Evolutionary conservation across 2,113 vertebrate species (phyloP), one percentile per base, ranked within the genome.

Genomic region (Pandion haliaetus): DNA sequence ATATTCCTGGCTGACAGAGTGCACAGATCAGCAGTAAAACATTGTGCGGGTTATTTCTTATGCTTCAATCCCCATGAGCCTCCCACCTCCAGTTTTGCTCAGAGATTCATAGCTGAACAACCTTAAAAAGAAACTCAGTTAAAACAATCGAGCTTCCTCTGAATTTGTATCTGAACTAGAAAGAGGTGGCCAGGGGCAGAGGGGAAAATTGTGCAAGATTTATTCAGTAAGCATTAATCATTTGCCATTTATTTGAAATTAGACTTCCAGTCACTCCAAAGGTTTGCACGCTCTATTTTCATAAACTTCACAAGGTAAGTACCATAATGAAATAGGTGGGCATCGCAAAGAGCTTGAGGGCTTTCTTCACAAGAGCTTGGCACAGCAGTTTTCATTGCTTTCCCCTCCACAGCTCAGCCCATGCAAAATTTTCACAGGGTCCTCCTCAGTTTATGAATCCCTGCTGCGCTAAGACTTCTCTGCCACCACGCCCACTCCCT

Each of bases 401-500:
- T 80, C 23, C 32, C n/a, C 67, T 49, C 52, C 40, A 49, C 70
- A 78, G 31, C 12, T 58, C 62, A 90, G 38, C 31, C 78, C 70
- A 42, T 87, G 45, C 24, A 78, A 66, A 65, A 47, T 76, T 90
- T 86, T 58, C 78, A 65, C 38, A 80, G 26, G 78, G 91, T 88
- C 71, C 50, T 85, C 81, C 59, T 54, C n/a, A 67, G 70, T 93
- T 91, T 79, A 70, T 28, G 29, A 72, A 95, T 93, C 72, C 29
- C n/a, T 95, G 66, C 61, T 87, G 82, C 14, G 15, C 61, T 62
- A 36, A 94, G 88, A 38, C 42, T 95, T 88, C 49, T 73, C 63
- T 93, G 63, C 69, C 88, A 79, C 88, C 92, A 93, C 96, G 84
- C 59, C 94, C 93, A 94, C 79, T 96, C 86, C 49, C 65, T 92